phyloP scores from a whole-genome alignment of 1,140 invertebrate genomes.

The Heterodera schachtii region DNA sequence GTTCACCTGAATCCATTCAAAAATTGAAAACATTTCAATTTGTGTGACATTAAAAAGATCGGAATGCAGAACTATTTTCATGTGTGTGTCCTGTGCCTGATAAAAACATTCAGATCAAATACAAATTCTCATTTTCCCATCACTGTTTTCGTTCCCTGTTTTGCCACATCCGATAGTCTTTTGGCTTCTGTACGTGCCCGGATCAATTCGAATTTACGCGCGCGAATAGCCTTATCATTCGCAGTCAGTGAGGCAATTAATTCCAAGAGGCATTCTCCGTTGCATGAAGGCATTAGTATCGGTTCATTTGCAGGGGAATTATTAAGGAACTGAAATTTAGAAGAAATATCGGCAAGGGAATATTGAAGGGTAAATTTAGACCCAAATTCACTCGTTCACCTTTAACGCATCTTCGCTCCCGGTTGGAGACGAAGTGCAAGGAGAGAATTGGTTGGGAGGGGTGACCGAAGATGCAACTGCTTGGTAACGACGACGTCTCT shows the following conservation, averaged over 20 bases:
- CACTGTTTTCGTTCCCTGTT: conserved; percentile 9
- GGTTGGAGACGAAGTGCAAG: conserved; percentile 7
- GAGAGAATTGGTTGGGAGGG: conserved; percentile 1
- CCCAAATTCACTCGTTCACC: not conserved
- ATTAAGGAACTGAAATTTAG: not conserved
- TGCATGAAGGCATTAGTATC: not conserved
- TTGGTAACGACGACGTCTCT: conserved; percentile 24
- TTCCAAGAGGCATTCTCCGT: conserved; percentile 34
- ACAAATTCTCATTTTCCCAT: not conserved
- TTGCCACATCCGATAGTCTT: conserved; percentile 41
- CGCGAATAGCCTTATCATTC: conserved; percentile 45
- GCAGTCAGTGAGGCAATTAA: conserved; percentile 42
- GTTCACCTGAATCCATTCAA: conserved; percentile 46
- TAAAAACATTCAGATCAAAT: not conserved
- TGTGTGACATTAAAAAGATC: conserved; percentile 51
- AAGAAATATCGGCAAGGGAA: not conserved
- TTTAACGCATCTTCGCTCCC: conserved; percentile 12
- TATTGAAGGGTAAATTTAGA: not conserved
- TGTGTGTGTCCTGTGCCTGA: conserved; percentile 25
- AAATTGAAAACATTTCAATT: conserved; percentile 47
- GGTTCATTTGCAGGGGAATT: not conserved
- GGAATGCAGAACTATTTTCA: conserved; percentile 44
- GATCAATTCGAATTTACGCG: conserved; percentile 49
- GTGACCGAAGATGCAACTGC: conserved; percentile 12
- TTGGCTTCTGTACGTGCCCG: conserved; percentile 48